Evolutionary conservation across 2,888 invertebrate genomes (phyloP).

Genomic region (Oscheius sp.): DNA sequence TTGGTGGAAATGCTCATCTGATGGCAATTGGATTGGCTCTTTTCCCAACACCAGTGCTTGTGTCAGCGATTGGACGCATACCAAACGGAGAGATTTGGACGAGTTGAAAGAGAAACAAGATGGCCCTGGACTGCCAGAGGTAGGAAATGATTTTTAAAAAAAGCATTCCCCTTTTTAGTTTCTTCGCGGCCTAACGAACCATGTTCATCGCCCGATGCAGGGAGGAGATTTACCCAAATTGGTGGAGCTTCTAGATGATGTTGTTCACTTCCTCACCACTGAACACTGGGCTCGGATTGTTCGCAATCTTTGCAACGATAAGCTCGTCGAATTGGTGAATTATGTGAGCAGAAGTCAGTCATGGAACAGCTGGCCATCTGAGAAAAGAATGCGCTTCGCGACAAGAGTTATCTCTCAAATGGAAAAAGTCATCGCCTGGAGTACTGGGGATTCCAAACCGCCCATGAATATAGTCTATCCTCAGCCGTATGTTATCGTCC

Average conservation of each 20-base stretch:
- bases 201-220: conserved; percentile 43
- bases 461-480: background rate
- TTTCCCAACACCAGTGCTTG: conserved; percentile 43
- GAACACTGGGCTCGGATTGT: conserved; percentile 38
- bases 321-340: conserved; percentile 43
- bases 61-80: conserved; percentile 37
- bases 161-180: conserved; percentile 25
- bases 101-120: conserved; percentile 26
- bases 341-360: conserved; percentile 33
- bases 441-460: conserved; percentile 4
- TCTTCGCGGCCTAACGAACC: conserved; percentile 32
- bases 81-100: conserved; percentile 22
- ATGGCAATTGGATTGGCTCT: conserved; percentile 48
- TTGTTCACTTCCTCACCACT: conserved; percentile 29
- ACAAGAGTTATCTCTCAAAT: conserved; percentile 12
- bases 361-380: conserved; percentile 39
- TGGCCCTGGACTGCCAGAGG: conserved; percentile 40
- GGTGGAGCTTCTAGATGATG: conserved; percentile 39
- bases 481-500: conserved; percentile 30
- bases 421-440: conserved; percentile 32
- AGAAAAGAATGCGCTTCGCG: conserved; percentile 29
- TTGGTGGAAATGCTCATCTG: conserved; percentile 48
- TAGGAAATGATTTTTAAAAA: background rate
- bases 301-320: conserved; percentile 25
- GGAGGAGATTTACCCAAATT: conserved; percentile 57